Evolutionary conservation across 2,797 vertebrate genomes (phyloP), one percentile per base, ranked within the genome.

Genomic region (Cygnus olor): DNA sequence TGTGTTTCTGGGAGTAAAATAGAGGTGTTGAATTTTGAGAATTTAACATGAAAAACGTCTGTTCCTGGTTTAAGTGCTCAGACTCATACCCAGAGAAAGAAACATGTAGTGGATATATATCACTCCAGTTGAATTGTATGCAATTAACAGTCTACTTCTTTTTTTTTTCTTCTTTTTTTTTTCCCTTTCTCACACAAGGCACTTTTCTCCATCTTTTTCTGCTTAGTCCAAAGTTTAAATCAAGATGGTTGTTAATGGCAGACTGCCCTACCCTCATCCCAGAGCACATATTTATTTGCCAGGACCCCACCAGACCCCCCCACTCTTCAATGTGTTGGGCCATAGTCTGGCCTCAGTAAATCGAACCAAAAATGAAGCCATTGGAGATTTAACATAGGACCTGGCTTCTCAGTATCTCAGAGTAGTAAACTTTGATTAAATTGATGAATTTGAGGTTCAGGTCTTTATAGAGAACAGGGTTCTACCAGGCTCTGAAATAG

Each of bases 1-100:
- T 56, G 14, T 56, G 70, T 87, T 90, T 79, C 53, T 65, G 69
- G 65, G 42, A 88, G 77, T 68, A 81, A 94, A 96, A 93, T 2
- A 77, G 34, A 94, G 65, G 86, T 79, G 91, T 49, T 94, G 68
- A 94, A 89, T 93, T 92, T 86, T 88, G 72, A 80, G 79, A 95
- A 93, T 85, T 89, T 92, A 88, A 84, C 38, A 71, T 91, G 73
- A 86, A 95, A 93, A 94, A 84, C 8, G 28, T 89, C n/a, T 72
- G 34, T 85, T 81, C 65, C 58, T 80, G 34, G 21, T 82, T 90
- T 80, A 85, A 93, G 25, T 64, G 64, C 82, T 86, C 85, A 88
- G 76, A 89, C 24, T 94, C 53, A 44, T 84, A 90, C 25, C 16
- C 77, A 88, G 73, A 65, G 89, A 68, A 89, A 61, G 69, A 91